These are phyloP conservation scores for Orchesella cincta DNA, from an alignment of 1,140 invertebrate genomes.

Conservation along the genomic window DNA sequence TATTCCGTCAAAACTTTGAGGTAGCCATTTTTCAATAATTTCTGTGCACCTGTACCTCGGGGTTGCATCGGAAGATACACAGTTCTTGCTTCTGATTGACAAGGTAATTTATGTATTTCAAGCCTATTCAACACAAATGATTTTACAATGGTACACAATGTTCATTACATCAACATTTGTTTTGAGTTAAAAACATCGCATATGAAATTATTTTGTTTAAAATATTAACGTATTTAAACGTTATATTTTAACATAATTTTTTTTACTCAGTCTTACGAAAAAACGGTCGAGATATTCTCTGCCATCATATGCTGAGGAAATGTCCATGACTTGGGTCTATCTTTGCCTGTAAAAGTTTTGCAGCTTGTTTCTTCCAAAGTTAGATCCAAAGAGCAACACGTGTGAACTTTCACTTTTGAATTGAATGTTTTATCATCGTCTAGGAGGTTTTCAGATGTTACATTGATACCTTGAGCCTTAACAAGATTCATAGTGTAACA, in stretches of 20 bases:
- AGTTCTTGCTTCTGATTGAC: not conserved
- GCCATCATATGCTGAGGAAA: not conserved
- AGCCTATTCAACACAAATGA: not conserved
- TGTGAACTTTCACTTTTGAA: not conserved
- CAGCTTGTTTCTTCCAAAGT: not conserved
- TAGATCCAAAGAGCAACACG: not conserved
- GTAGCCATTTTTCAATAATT: slow-evolving; percentile 26
- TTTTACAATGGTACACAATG: not conserved
- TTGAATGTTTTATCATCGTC: not conserved
- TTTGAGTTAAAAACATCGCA: not conserved
- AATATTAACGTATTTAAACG: not conserved
- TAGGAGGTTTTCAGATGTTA: not conserved
- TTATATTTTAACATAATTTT: not conserved
- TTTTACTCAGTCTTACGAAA: not conserved
- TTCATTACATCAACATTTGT: not conserved
- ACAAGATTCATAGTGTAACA: not conserved
- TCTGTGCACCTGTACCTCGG: not conserved
- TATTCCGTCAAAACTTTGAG: slow-evolving; percentile 5
- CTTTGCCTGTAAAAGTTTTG: not conserved
- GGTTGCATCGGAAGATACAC: not conserved
- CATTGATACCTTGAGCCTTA: not conserved
- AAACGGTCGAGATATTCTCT: not conserved
- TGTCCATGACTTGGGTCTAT: not conserved
- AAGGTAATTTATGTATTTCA: not conserved
- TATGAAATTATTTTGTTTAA: not conserved